A percentile compares a stretch with the other conserved stretches of the same genome.
These are phyloP conservation scores for Peromyscus leucopus DNA, from an alignment of 2,113 vertebrate species.

Conservation along the genomic window DNA sequence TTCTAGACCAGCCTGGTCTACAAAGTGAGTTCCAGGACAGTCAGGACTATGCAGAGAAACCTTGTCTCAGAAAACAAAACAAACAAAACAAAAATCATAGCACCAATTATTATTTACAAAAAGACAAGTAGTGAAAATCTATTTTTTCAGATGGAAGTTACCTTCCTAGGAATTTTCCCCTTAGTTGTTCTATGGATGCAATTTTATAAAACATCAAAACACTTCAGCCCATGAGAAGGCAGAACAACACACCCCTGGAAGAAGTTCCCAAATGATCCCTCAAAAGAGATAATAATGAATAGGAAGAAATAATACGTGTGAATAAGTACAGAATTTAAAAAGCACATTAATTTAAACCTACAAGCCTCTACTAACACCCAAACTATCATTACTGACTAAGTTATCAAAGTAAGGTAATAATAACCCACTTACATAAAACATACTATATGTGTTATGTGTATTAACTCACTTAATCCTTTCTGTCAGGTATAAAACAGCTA, in stretches of 20 bases:
- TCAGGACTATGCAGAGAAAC: not conserved
- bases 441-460: not conserved
- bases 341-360: constrained; percentile 40
- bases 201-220: constrained; percentile 33
- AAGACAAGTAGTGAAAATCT: not conserved
- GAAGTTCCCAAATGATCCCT: not conserved
- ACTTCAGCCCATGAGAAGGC: not conserved
- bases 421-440: constrained; percentile 30
- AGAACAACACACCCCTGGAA: not conserved
- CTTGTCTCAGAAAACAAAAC: not conserved
- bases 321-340: constrained; percentile 54
- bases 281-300: constrained; percentile 49
- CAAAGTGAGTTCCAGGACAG: not conserved
- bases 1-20: not conserved
- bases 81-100: not conserved
- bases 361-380: constrained; percentile 30
- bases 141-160: not conserved
- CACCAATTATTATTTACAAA: not conserved
- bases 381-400: constrained; percentile 60
- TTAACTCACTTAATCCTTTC: constrained; percentile 51
- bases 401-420: constrained; percentile 42
- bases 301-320: constrained; percentile 38
- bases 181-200: not conserved
- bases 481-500: constrained; percentile 3
- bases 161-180: not conserved